Base-by-base conservation (phyloP, 2,113 vertebrate genomes). In the Paraplagusia blochii region DNA sequence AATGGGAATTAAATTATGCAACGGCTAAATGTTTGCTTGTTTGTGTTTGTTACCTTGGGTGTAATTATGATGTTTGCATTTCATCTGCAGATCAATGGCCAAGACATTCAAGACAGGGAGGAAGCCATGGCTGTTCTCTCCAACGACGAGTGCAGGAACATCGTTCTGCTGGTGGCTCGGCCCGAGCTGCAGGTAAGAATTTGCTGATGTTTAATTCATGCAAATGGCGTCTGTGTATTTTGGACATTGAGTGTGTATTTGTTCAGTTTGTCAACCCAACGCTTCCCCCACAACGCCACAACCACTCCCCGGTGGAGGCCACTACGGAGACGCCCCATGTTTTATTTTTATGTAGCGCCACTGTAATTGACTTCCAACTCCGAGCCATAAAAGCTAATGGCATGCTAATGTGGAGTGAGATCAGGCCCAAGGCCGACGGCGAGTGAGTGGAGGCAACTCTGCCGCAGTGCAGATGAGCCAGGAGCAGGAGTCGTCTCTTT, bases 101-200 rank as follows among this genome's bases (percentile, higher is more conserved):
- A 92, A 77, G 95, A 98, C 62, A 88, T 98, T 63, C 94, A 94
- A 85, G 93, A 98, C 74, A 83, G 92, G 56, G 92, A 95, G 76
- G 95, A 94, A 55, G 95, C 96, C 0, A 94, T 99, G 88, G 93
- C 93, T 0, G 80, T 92, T 54, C 93, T 98, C 56, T 94, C 95
- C 47, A 94, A 84, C 0, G 95, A 98, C 11, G 93, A 94, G 82
- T 92, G 91, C 66, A 91, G 87, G 81, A 95, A 90, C 75, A 93
- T 98, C 39, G 68, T 96, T 36, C 87, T 99, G 78, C 90, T 99
- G 43, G 92, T 99, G 0, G 94, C 93, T 39, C 91, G 96, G 76
- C 95, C 96, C 0, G 96, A 97, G 84, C 85, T 94, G 51, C 96
- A 95, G 94, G 96, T 98, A 76, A 87, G 91, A 34, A 47, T 36